A percentile compares a stretch with the other conserved stretches of the same genome.
phyloP scores from a whole-genome alignment of 2,113 vertebrate species.

The Paramormyrops kingsleyae region DNA sequence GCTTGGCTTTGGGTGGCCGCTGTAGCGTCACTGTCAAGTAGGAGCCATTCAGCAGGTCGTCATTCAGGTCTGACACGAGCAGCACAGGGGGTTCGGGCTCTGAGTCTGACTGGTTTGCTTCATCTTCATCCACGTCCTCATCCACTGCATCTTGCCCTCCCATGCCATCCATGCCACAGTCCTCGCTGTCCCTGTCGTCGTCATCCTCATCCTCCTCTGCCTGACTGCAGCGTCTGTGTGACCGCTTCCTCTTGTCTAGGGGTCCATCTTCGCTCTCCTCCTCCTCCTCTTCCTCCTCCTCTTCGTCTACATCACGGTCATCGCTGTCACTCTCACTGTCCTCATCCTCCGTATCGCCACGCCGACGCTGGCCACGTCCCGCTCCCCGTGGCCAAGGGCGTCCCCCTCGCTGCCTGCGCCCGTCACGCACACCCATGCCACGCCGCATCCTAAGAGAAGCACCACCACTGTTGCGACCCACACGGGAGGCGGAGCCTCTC shows the following conservation, averaged over 20 bases:
- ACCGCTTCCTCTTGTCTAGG: conserved; percentile 21
- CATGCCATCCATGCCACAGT: conserved; percentile 55
- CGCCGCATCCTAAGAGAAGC: conserved; percentile 49
- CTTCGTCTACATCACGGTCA: conserved; percentile 31
- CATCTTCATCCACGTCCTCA: conserved; percentile 39
- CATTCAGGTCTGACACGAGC: conserved; percentile 62
- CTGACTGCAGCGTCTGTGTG: conserved; percentile 26
- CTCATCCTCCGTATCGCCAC: conserved; percentile 58
- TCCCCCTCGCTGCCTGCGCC: conserved; percentile 38
- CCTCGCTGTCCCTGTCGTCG: conserved; percentile 75
- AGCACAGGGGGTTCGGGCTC: conserved; percentile 64
- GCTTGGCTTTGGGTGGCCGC: conserved; percentile 74
- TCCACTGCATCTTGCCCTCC: conserved; percentile 44
- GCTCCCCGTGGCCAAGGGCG: conserved; percentile 58
- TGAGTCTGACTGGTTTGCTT: conserved; percentile 57
- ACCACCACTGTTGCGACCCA: conserved; percentile 38
- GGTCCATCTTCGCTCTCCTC: conserved; percentile 48
- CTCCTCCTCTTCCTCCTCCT: conserved; percentile 47
- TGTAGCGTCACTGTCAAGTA: conserved; percentile 93
- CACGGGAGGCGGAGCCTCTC: conserved; percentile 48
- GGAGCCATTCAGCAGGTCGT: conserved; percentile 70
- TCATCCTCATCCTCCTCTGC: conserved; percentile 41
- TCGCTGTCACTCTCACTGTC: conserved; percentile 46
- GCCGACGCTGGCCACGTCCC: conserved; percentile 55
- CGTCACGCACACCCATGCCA: conserved; percentile 42